phyloP scores from a whole-genome alignment of 2,797 vertebrate genomes.

The Rhabdomys pumilio region DNA sequence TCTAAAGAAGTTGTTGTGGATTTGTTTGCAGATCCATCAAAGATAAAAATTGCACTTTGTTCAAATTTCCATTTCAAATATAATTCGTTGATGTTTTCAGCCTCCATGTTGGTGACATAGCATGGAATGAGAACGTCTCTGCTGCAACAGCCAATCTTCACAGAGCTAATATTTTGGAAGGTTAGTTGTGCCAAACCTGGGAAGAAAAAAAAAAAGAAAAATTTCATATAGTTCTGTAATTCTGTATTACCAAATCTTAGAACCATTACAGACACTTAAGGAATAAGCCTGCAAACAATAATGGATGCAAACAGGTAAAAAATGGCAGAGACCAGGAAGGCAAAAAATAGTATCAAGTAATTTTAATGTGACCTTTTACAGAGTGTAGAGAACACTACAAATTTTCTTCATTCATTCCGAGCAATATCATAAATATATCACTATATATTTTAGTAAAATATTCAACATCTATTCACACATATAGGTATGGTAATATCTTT shows the following conservation, averaged over 20 bases:
- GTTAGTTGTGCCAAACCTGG: conserved; percentile 87
- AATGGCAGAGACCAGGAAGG: background rate
- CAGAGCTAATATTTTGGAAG: conserved; percentile 45
- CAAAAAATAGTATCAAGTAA: conserved; percentile 55
- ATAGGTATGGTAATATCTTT: background rate
- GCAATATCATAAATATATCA: conserved; percentile 27
- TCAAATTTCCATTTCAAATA: conserved; percentile 85
- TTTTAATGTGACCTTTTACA: conserved; percentile 57
- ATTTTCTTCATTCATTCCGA: conserved; percentile 46
- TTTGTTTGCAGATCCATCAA: background rate
- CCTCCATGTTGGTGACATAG: conserved; percentile 76
- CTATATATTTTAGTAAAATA: conserved; percentile 18
- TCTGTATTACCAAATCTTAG: conserved; percentile 14
- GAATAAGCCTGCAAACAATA: conserved; percentile 26
- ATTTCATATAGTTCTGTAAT: conserved; percentile 60
- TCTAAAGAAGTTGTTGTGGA: fast-evolving
- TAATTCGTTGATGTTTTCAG: background rate
- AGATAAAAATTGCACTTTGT: conserved; percentile 76
- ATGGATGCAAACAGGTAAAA: conserved; percentile 33
- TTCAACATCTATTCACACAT: conserved; percentile 37
- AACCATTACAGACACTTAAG: conserved; percentile 52
- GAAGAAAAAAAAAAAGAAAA: conserved; percentile 84
- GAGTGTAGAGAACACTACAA: background rate
- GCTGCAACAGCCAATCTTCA: conserved; percentile 81
- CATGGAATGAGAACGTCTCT: conserved; percentile 86